A percentile compares a stretch with the other conserved stretches of the same genome.
These are phyloP conservation scores for Drosophila sturtevanti DNA, from an alignment of 1,140 invertebrate species.

Conservation along the genomic window DNA sequence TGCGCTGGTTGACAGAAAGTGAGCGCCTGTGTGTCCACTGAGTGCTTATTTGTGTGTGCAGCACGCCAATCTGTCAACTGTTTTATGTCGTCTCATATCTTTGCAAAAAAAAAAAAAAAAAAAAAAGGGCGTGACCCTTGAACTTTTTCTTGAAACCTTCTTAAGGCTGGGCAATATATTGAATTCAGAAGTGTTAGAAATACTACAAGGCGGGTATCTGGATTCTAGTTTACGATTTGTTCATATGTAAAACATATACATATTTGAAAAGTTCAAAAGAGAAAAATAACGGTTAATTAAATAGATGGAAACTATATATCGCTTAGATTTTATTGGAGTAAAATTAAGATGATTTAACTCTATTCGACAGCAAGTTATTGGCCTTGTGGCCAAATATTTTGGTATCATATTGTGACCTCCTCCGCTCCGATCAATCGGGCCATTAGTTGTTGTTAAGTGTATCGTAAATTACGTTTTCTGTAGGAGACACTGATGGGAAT, in stretches of 20 bases:
- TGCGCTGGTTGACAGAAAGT: not conserved
- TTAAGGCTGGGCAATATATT: not conserved
- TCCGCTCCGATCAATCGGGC: no score
- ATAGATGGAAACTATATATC: not conserved
- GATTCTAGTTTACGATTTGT: no score
- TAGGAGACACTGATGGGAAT: not conserved
- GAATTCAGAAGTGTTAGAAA: not conserved
- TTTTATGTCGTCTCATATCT: conserved; percentile 22
- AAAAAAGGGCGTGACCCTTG: conserved; percentile 1
- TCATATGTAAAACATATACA: no score
- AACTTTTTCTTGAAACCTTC: not conserved
- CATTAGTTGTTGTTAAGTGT: not conserved
- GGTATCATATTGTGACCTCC: no score
- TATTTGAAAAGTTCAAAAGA: no score
- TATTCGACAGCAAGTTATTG: no score
- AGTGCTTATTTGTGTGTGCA: conserved; percentile 28
- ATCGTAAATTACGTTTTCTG: not conserved
- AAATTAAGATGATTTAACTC: no score
- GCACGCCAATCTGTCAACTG: conserved; percentile 36
- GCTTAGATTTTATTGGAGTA: not conserved
- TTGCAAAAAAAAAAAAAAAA: no score
- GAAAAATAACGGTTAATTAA: no score
- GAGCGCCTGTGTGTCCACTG: not conserved
- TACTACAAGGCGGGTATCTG: no score
- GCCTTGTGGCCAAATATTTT: no score